A percentile compares a stretch with the other conserved stretches of the same genome.
Evolutionary conservation across 2,113 vertebrate genomes (phyloP).

Genomic region (Rhadina sibilatrix): DNA sequence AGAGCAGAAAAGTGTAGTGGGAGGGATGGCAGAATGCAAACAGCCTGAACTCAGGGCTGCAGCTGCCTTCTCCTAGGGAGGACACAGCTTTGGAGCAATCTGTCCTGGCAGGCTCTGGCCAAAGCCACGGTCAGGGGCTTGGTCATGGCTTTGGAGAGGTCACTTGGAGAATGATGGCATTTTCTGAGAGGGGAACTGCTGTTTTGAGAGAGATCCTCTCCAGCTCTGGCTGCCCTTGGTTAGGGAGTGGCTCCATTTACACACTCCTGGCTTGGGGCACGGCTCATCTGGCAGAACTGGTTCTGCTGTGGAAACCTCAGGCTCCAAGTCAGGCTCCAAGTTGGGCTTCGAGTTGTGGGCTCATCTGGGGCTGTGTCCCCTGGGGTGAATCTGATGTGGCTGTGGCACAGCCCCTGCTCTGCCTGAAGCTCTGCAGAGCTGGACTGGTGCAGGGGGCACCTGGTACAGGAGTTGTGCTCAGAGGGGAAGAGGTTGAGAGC

Average conservation of each 20-base stretch:
- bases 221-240: background rate
- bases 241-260: conserved; percentile 67
- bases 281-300: conserved; percentile 58
- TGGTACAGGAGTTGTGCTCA: background rate
- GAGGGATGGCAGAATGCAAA: background rate
- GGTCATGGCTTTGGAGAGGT: background rate
- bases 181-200: background rate
- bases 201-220: background rate
- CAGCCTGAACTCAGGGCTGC: background rate
- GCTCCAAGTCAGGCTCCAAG: background rate
- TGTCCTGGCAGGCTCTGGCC: background rate
- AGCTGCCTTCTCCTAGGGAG: background rate
- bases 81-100: background rate
- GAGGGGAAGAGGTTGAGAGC: background rate
- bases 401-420: background rate
- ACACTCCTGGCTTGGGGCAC: conserved; percentile 40
- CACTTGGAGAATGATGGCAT: background rate
- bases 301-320: conserved; percentile 40
- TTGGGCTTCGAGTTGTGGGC: background rate
- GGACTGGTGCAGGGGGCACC: background rate
- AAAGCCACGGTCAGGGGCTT: background rate
- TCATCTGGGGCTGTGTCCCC: conserved; percentile 19
- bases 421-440: background rate
- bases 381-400: conserved; percentile 9
- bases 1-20: background rate